A percentile compares a stretch with the other conserved stretches of the same genome.
Conservation (phyloP, 2,113 vertebrate genomes). For the Sander vitreus region DNA sequence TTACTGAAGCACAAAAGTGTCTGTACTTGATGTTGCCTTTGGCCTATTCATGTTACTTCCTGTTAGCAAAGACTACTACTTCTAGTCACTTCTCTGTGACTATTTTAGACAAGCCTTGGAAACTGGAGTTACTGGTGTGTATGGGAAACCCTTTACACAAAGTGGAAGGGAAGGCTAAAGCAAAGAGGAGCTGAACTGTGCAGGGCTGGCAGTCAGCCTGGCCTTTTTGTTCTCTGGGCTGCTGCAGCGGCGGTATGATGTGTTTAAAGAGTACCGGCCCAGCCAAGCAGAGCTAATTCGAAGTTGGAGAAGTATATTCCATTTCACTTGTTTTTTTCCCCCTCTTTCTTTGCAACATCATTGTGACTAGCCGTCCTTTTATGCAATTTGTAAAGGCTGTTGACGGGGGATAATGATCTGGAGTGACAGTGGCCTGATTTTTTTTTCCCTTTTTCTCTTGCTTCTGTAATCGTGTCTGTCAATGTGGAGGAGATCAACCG, state of each 20-base stretch:
- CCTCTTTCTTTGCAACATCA: conserved; percentile 44
- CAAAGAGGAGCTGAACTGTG: conserved; percentile 52
- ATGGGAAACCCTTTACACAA: conserved; percentile 47
- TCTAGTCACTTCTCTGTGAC: conserved; percentile 21
- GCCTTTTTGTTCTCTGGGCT: conserved; percentile 50
- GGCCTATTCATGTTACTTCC: conserved; percentile 54
- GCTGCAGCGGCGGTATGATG: conserved; percentile 46
- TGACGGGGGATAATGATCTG: conserved; percentile 76
- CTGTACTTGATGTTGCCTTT: conserved; percentile 33
- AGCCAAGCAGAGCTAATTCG: conserved; percentile 74
- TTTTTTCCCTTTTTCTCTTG: conserved; percentile 42
- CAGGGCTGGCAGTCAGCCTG: conserved; percentile 18
- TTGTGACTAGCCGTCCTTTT: conserved; percentile 71
- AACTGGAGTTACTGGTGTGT: conserved; percentile 59
- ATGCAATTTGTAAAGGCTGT: conserved; percentile 70
- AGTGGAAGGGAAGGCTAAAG: conserved; percentile 51
- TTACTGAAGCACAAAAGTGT: conserved; percentile 49
- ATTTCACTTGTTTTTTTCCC: conserved; percentile 43
- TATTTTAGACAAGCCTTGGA: conserved; percentile 56
- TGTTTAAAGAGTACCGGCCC: conserved; percentile 59
- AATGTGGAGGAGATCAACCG: conserved; percentile 51
- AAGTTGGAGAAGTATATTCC: conserved; percentile 60
- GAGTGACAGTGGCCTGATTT: conserved; percentile 80
- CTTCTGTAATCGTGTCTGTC: conserved; percentile 60
- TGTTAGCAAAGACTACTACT: conserved; percentile 28